These are phyloP conservation scores for Athalia circularis DNA, from an alignment of 2,888 invertebrate species.

Conservation along the genomic window DNA sequence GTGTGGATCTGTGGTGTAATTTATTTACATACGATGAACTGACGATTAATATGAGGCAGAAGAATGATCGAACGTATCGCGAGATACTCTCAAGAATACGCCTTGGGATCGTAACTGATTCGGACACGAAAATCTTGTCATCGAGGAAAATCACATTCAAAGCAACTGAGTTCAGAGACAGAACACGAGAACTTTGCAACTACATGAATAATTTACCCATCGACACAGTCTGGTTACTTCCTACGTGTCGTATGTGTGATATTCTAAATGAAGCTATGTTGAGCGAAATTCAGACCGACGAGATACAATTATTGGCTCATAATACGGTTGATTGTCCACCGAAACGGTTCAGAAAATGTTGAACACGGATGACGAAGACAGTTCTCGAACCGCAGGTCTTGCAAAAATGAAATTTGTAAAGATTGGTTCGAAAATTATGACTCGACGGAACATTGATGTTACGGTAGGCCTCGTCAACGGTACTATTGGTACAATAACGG, in stretches of 20 bases:
- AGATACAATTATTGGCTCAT: too few species aligned
- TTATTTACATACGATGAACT: slow-evolving; percentile 63
- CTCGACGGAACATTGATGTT: slow-evolving; percentile 59
- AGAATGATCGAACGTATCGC: slow-evolving; percentile 54
- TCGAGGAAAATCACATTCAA: background rate
- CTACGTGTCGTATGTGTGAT: too few species aligned
- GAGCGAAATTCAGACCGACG: too few species aligned
- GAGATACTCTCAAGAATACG: slow-evolving; percentile 53
- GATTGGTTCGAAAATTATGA: slow-evolving; percentile 54
- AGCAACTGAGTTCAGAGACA: too few species aligned
- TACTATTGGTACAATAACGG: slow-evolving; percentile 54
- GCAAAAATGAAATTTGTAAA: slow-evolving; percentile 35
- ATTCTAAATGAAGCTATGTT: too few species aligned
- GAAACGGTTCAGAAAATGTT: slow-evolving; percentile 51
- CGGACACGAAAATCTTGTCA: slow-evolving; percentile 48
- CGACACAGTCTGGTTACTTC: too few species aligned
- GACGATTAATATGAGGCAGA: slow-evolving; percentile 61
- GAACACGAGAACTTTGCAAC: too few species aligned
- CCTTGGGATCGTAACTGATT: slow-evolving; percentile 9
- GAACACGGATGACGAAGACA: slow-evolving; percentile 53
- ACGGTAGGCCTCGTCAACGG: slow-evolving; percentile 59
- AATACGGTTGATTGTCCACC: too few species aligned
- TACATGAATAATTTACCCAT: too few species aligned
- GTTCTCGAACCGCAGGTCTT: slow-evolving; percentile 57
- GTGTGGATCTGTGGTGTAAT: slow-evolving; percentile 58